phyloP scores from a whole-genome alignment of 2,797 vertebrate species.

The Anas capensis region DNA sequence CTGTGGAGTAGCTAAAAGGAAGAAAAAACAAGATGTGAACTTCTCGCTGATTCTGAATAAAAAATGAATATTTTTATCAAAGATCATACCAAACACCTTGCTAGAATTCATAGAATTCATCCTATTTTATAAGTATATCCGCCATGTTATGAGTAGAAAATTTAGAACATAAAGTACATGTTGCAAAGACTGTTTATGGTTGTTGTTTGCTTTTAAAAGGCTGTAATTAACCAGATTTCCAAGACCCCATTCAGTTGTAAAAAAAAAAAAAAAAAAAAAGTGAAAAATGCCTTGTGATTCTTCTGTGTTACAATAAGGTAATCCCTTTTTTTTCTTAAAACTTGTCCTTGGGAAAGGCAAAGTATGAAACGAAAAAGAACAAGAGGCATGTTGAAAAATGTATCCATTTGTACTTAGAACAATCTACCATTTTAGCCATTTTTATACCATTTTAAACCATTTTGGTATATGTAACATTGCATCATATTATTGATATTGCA shows the following conservation, averaged over 20 bases:
- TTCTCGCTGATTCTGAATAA: not conserved
- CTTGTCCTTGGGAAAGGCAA: not conserved
- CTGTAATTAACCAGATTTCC: not conserved
- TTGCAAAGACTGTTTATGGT: not conserved
- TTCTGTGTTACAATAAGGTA: not conserved
- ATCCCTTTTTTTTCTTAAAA: not conserved
- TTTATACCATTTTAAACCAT: not conserved
- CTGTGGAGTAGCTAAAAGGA: constrained; percentile 78
- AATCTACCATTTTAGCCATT: not conserved
- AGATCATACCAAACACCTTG: not conserved
- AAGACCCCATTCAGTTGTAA: not conserved
- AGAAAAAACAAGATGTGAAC: not conserved
- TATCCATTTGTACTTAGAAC: not conserved
- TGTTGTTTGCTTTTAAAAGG: not conserved
- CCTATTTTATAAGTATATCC: not conserved
- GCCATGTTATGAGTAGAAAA: not conserved
- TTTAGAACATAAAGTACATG: not conserved
- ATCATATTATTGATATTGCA: not conserved
- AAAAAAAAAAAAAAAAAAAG: not conserved
- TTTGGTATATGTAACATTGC: not conserved
- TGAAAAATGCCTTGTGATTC: not conserved
- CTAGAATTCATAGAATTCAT: not conserved
- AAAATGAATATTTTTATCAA: not conserved
- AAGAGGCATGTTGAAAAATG: not conserved
- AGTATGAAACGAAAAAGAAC: not conserved